phyloP scores from a whole-genome alignment of 2,888 invertebrate species.

The Hetaerina titia region DNA sequence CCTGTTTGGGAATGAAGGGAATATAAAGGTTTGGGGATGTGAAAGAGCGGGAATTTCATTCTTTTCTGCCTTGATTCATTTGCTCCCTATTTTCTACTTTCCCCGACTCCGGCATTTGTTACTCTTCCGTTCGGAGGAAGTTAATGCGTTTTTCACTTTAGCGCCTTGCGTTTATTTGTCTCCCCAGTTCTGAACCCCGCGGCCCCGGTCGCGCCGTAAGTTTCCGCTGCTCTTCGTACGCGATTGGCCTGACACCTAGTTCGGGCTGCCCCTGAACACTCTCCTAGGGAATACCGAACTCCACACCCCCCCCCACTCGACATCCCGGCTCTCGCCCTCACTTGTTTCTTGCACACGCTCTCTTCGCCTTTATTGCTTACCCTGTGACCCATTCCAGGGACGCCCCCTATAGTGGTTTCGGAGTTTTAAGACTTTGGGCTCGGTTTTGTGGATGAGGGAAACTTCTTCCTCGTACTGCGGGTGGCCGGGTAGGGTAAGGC shows the following conservation, averaged over 20 bases:
- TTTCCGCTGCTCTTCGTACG: background rate
- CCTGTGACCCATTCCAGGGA: background rate
- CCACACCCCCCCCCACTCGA: background rate
- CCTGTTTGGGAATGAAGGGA: background rate
- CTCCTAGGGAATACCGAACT: background rate
- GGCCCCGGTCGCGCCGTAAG: background rate
- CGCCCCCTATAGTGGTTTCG: background rate
- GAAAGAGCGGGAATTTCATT: background rate
- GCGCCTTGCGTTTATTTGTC: background rate
- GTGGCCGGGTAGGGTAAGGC: background rate
- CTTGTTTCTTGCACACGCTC: background rate
- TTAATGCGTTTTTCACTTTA: background rate
- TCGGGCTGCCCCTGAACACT: background rate
- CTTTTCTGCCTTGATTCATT: background rate
- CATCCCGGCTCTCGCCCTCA: background rate
- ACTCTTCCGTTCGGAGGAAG: background rate
- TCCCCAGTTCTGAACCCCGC: background rate
- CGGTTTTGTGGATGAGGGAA: conserved; percentile 8
- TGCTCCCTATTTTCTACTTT: background rate
- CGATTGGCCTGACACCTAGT: background rate
- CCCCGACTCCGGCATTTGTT: background rate
- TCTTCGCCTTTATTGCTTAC: background rate
- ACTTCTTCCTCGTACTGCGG: background rate
- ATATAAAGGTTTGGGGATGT: background rate
- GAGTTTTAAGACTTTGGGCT: conserved; percentile 44